phyloP scores from a whole-genome alignment of 2,113 vertebrate genomes.

The Octodon degus region DNA sequence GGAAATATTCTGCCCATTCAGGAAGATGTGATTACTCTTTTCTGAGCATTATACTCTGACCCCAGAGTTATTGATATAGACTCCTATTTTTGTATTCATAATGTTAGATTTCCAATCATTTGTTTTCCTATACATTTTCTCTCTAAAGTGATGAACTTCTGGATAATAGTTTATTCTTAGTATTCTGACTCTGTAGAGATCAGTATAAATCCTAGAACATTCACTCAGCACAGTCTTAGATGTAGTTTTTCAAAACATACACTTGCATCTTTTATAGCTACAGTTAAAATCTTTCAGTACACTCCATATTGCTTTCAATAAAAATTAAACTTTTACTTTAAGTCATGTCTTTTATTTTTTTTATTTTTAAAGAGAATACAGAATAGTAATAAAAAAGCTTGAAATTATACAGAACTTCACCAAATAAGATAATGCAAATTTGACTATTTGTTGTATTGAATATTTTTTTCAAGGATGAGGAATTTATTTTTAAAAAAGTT shows the following conservation, averaged over 20 bases:
- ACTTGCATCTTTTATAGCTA: not conserved
- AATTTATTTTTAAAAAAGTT: too few relatives aligned
- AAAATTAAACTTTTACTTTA: not conserved
- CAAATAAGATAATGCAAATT: too few relatives aligned
- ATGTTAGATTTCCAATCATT: not conserved
- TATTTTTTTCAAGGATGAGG: too few relatives aligned
- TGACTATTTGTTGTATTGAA: too few relatives aligned
- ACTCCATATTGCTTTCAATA: not conserved
- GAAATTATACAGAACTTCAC: too few relatives aligned
- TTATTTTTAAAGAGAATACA: too few relatives aligned
- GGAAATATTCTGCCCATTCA: not conserved
- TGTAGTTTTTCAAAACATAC: constrained; percentile 9
- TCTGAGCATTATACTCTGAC: not conserved
- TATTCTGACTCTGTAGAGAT: not conserved
- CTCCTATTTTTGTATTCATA: not conserved
- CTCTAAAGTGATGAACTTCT: not conserved
- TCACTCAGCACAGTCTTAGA: not conserved
- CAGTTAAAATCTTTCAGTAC: not conserved
- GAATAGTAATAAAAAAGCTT: too few relatives aligned
- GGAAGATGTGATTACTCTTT: not conserved
- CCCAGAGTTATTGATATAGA: not conserved
- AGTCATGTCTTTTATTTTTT: too few relatives aligned
- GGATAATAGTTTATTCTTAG: not conserved
- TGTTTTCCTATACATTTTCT: not conserved
- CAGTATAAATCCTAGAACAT: not conserved